Base-by-base conservation (phyloP, 1,140 invertebrate species). In the Carcinoscorpius rotundicauda region DNA sequence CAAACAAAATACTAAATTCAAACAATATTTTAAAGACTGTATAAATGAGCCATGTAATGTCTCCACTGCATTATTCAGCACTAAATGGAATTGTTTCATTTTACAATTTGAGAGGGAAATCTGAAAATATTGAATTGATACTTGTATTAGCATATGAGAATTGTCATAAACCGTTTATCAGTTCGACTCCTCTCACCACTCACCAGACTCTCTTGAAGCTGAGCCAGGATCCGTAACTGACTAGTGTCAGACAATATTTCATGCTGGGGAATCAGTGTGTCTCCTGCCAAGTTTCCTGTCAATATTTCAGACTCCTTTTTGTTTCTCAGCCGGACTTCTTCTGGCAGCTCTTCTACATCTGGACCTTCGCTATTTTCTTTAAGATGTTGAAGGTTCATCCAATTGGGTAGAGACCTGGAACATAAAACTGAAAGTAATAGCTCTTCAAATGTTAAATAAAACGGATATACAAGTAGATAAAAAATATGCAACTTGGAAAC, bases 231-330 rank as follows among this genome's bases (percentile, higher is more conserved):
- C 66, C 85, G 85, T 9, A 96, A 79, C 68, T 90, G 85, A 52
- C 82, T 81, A 53, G 88, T 82, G 69, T 87, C 89, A 0, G 85
- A 84, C 5, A 94, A 79, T 65, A 95, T 90, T 77, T 94, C 91
- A 69, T 87, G 83, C n/a, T 84, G 80, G 5, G 84, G 84, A n/a
- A 93, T 88, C 10, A 87, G 85, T 49, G 86, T 86, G 73, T 94
- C 91, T 52, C 74, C 73, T 1, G 87, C 88, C 10, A 95, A 78
- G 76, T 91, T 94, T 52, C 86, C 87, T 10, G 90, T 92, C 3
- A 97, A 78, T 70, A 97, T 93, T 74, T 94, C 89, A 1, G 93
- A 91, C 78, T 97, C 94, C 64, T 89, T 85, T 51, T 87, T 79
- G 76, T 91, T 93, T 65, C 91, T 80, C 69, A 87, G 83, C 51